These are phyloP conservation scores for Drosophila sucinea DNA, from an alignment of 1,140 invertebrate species.

Conservation along the genomic window DNA sequence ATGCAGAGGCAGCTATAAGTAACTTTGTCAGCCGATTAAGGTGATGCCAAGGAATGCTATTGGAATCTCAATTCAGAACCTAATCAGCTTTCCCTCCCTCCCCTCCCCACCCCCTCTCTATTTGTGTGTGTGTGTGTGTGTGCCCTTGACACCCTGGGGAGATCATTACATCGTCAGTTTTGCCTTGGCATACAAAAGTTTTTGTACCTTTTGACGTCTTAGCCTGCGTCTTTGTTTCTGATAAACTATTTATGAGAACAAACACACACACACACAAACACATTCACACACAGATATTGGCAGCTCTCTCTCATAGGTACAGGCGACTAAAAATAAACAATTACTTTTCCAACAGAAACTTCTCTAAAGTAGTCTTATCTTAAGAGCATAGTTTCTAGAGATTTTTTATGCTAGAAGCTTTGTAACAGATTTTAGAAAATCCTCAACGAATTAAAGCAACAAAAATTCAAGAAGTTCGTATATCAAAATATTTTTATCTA, in stretches of 20 bases:
- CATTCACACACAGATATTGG: constrained; percentile 38
- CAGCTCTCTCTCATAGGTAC: constrained; percentile 7
- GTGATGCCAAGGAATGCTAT: constrained; percentile 74
- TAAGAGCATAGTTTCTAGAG: not conserved
- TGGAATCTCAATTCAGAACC: constrained; percentile 72
- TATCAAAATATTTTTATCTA: too few relatives aligned
- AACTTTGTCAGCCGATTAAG: constrained; percentile 81
- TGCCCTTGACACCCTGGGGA: constrained; percentile 61
- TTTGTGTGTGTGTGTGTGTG: not conserved
- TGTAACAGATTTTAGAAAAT: too few relatives aligned
- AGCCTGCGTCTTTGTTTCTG: constrained; percentile 44
- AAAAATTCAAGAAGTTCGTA: too few relatives aligned
- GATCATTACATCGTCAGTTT: constrained; percentile 79
- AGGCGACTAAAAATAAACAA: constrained; percentile 19
- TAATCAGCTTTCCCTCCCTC: constrained; percentile 57
- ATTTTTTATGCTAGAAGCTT: not conserved
- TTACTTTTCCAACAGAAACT: constrained; percentile 2
- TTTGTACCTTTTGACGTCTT: constrained; percentile 64
- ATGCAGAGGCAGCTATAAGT: constrained; percentile 64
- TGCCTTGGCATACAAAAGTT: constrained; percentile 44
- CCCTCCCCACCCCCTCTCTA: too few relatives aligned
- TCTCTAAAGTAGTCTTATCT: not conserved
- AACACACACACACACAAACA: not conserved
- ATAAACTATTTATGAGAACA: constrained; percentile 73
- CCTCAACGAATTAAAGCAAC: too few relatives aligned